Evolutionary conservation across 2,888 invertebrate species (phyloP), one percentile per base, ranked within the genome.

Genomic region (Phymatocera aterrima): DNA sequence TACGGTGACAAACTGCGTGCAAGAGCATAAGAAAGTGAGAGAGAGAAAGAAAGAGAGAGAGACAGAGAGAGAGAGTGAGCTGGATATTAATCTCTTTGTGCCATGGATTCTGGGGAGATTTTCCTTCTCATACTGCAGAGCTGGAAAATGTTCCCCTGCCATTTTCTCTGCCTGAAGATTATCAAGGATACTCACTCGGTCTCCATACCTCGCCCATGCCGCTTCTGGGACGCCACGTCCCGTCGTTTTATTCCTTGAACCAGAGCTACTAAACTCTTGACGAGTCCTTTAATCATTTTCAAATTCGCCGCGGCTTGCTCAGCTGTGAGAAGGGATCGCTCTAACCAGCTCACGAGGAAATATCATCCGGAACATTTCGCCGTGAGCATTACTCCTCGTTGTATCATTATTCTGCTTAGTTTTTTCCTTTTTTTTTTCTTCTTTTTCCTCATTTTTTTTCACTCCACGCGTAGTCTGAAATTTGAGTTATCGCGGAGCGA

Each of bases 11-110:
- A 54, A 79, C 21, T 31, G 48, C 61, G 40, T 48, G 12, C 15
- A 34, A 15, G 34, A 77, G 68, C 43, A n/a, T 77, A 64, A 46
- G 10, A 60, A 12, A 54, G 34, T 37, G 51, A 48, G 28, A 64
- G 21, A n/a, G 79, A 57, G 46, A 57, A 72, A 54, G 43, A 46
- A 54, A 65, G 48, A 77, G 65, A 72, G 70, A 65, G 78, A 79
- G 34, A 3, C 37, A 48, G 18, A 65, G n/a, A 15, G 78, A 51
- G 57, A 43, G 74, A 43, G 40, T 21, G 77, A 68, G 79, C 77
- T 24, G 4, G 68, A 68, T 68, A 68, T 68, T 68, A 68, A 68
- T 68, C 68, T 68, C 68, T 68, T 46, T 68, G 46, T 43, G 68
- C 68, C 12, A 60, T 46, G 34, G 48, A 46, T 64, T 65, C 34